Conservation (phyloP, 2,888 invertebrate species). For the Seira ritae region DNA sequence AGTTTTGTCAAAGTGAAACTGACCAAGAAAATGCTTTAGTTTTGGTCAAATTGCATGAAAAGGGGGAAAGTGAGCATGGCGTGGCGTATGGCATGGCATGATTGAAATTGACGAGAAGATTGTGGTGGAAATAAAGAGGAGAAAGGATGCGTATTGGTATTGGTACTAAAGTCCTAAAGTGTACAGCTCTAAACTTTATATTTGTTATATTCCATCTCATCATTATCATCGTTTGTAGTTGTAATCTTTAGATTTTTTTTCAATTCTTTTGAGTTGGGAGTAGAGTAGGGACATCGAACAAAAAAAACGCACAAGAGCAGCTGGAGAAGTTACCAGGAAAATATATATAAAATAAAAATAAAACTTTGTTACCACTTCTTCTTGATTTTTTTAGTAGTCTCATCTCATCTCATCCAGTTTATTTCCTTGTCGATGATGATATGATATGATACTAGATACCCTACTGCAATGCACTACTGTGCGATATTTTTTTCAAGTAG, state of each 20-base stretch:
- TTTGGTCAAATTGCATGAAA: no score
- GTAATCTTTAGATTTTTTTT: background rate
- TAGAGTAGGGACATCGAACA: background rate
- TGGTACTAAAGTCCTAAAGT: no score
- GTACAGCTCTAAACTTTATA: background rate
- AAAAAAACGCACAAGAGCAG: no score
- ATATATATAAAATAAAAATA: background rate
- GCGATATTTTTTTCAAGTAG: no score
- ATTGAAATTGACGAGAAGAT: background rate
- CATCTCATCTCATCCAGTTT: background rate
- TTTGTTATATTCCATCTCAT: background rate
- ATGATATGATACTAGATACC: no score
- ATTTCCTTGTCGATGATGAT: background rate
- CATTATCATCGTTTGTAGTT: background rate
- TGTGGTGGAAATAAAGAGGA: background rate
- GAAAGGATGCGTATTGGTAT: background rate
- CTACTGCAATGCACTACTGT: no score
- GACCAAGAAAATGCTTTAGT: background rate
- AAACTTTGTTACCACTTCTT: background rate
- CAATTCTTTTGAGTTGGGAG: background rate
- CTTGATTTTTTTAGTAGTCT: background rate
- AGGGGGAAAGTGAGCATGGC: background rate
- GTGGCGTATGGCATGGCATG: background rate
- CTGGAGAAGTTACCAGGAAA: no score
- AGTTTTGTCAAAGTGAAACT: slow-evolving; percentile 8